Percentiles rank a stretch among this genome's conserved stretches.
Conservation (phyloP, 2,113 vertebrate species). For the Pachypanchax playfairii region DNA sequence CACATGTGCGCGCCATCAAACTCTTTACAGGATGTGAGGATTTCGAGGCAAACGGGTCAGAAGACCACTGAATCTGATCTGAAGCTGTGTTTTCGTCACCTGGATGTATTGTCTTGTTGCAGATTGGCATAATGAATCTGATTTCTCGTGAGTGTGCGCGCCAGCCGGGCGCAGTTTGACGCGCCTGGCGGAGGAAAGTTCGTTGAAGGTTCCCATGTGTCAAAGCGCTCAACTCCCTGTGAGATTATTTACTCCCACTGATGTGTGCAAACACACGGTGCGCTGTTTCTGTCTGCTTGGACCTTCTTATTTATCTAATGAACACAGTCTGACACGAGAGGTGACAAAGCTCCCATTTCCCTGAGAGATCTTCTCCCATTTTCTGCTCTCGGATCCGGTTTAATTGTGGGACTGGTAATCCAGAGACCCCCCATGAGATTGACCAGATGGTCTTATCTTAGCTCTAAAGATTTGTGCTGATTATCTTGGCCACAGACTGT, state of each 20-base stretch:
- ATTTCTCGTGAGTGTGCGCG: neutral
- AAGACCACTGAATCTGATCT: neutral
- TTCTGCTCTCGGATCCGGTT: constrained; percentile 54
- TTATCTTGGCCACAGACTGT: neutral
- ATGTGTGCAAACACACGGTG: constrained; percentile 77
- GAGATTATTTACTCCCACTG: constrained; percentile 76
- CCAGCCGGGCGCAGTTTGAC: no score
- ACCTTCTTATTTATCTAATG: neutral
- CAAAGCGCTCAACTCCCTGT: constrained; percentile 61
- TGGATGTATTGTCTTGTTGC: neutral
- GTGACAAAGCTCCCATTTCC: constrained; percentile 47
- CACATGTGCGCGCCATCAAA: neutral
- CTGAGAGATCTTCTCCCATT: constrained; percentile 37
- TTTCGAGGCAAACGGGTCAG: constrained; percentile 35
- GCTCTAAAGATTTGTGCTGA: constrained; percentile 35
- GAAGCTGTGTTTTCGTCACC: neutral
- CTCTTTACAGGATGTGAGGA: constrained; percentile 11
- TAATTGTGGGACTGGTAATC: constrained; percentile 54
- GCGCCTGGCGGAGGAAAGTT: neutral
- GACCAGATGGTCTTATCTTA: constrained; percentile 58
- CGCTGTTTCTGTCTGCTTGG: constrained; percentile 30
- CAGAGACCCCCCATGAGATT: constrained; percentile 45
- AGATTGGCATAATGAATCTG: neutral
- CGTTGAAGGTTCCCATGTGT: constrained; percentile 16
- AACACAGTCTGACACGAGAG: constrained; percentile 23